A percentile compares a stretch with the other conserved stretches of the same genome.
phyloP scores from a whole-genome alignment of 92 coral and sea anemone species.

The Palythoa caribaeorum region DNA sequence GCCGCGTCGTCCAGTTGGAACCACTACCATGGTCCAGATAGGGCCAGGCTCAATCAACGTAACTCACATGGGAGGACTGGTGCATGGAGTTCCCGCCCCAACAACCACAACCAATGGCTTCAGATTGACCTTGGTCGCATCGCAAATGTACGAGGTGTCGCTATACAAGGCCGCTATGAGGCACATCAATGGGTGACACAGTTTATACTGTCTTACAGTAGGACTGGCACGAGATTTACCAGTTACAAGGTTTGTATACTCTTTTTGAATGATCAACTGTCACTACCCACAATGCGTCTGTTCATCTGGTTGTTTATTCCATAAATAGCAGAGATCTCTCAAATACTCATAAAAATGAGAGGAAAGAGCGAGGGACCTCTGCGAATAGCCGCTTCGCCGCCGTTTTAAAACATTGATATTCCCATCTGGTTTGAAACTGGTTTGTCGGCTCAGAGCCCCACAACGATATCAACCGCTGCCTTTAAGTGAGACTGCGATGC shows the following conservation, averaged over 20 bases:
- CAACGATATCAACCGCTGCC: too few species aligned
- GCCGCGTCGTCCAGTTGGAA: constrained; percentile 31
- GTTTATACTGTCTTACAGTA: constrained; percentile 28
- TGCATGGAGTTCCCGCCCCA: constrained; percentile 17
- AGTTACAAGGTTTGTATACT: constrained; percentile 26
- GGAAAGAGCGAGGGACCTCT: too few species aligned
- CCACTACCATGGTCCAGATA: constrained; percentile 37
- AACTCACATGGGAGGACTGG: constrained; percentile 43
- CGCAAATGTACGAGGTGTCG: constrained; percentile 35
- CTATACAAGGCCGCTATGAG: constrained; percentile 41
- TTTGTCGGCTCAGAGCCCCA: too few species aligned
- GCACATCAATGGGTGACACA: constrained; percentile 48
- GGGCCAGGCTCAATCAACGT: constrained; percentile 47
- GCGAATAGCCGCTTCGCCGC: too few species aligned
- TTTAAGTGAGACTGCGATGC: too few species aligned
- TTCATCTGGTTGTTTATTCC: too few species aligned
- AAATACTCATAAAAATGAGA: too few species aligned
- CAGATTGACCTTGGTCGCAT: constrained; percentile 25
- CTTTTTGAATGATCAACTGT: background rate
- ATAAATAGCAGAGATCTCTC: too few species aligned
- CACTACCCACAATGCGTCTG: too few species aligned
- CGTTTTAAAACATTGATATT: too few species aligned
- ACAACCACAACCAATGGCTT: constrained; percentile 42
- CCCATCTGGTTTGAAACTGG: too few species aligned
- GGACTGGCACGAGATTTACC: constrained; percentile 16